Base-by-base conservation (phyloP, 1,140 invertebrate species). In the Drosophila murphyi region DNA sequence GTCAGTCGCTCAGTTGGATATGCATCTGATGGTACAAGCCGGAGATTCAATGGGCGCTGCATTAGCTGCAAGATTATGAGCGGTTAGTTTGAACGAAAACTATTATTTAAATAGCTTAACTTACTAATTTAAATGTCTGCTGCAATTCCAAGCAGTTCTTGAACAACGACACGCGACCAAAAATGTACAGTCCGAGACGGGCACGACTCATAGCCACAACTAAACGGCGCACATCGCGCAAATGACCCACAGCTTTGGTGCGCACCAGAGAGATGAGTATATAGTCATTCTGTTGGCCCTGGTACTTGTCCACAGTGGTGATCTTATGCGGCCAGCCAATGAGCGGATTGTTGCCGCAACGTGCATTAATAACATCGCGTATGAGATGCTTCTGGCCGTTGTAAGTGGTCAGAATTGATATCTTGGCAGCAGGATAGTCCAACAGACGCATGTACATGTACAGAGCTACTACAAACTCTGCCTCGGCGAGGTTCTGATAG, bases 241-340 rank as follows among this genome's bases (percentile, higher is more conserved):
- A 94, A 94, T 99, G 99, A 61, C 99, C 99, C 37, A 99, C 98
- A 10, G 97, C 97, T 91, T 96, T 96, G 0, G 99, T 99, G 71
- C 98, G 95, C 12, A 99, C 99, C 10, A 99, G 93, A 0, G 98
- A 99, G 2, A 99, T 93, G 3, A 99, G 93, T 60, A 99, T 98
- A 87, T 98, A 99, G 93, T 99, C 99, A 93, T 99, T 99, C 93
- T 99, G 99, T 91, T 99, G 99, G 69, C 99, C 99, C 92, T 99
- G 99, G 92, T 99, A 99, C 88, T 99, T 99, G 93, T 99, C 99
- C 7, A 99, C 99, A 5, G 99, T 99, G 1, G 97, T 97, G 32
- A 96, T 97, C 94, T 99, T 99, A 80, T 97, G 96, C 0, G 99
- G 99, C 77, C 95, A 93, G 5, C 99, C 99, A 88, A 99, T 98